These are phyloP conservation scores for Cephus cinctus DNA, from an alignment of 1,140 invertebrate genomes.

Conservation along the genomic window DNA sequence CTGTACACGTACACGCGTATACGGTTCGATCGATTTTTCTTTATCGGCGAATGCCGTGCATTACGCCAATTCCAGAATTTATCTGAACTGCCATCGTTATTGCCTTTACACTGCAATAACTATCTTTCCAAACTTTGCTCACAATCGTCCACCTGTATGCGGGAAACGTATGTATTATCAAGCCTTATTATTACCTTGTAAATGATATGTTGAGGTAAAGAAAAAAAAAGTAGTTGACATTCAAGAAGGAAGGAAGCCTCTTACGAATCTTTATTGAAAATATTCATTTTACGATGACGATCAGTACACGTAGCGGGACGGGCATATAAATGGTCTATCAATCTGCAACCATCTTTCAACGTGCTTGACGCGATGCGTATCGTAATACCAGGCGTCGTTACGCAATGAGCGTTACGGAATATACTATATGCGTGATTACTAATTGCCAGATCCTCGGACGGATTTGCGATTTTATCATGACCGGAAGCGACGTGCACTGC, in stretches of 20 bases:
- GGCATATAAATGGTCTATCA: conserved; percentile 16
- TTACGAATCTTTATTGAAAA: too few relatives aligned
- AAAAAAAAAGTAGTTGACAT: too few relatives aligned
- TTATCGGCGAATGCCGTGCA: conserved; percentile 40
- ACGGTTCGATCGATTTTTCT: conserved; percentile 34
- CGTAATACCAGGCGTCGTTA: conserved; percentile 23
- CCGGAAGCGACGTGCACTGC: conserved; percentile 35
- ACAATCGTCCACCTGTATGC: too few relatives aligned
- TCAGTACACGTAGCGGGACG: conserved; percentile 18
- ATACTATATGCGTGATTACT: conserved; percentile 46
- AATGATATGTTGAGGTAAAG: too few relatives aligned
- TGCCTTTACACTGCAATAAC: too few relatives aligned
- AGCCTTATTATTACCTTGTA: too few relatives aligned
- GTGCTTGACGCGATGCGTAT: conserved; percentile 15
- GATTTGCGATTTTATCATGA: conserved; percentile 38
- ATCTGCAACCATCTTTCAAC: conserved; percentile 17
- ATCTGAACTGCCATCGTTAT: too few relatives aligned
- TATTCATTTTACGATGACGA: too few relatives aligned
- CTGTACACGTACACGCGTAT: too few relatives aligned
- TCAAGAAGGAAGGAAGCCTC: too few relatives aligned
- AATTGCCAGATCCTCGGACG: conserved; percentile 38
- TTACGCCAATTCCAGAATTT: conserved; percentile 49
- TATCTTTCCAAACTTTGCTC: too few relatives aligned
- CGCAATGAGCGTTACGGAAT: conserved; percentile 45
- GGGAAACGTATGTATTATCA: too few relatives aligned